Evolutionary conservation across 1,140 invertebrate species (phyloP).

Genomic region (Pentalonia nigronervosa): DNA sequence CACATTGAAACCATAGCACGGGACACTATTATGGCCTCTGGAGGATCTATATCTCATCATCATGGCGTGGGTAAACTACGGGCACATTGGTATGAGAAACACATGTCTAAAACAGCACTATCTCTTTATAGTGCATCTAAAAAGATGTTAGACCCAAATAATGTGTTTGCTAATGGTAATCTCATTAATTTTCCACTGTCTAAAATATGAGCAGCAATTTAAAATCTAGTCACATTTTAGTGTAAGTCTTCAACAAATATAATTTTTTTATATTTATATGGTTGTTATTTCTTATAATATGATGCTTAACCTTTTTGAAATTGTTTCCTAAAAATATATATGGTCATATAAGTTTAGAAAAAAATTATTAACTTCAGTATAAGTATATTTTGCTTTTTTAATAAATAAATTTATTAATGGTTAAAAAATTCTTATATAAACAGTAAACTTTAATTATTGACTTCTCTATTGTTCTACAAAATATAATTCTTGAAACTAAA

Average conservation of each 20-base stretch:
- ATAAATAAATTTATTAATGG: background rate
- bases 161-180: conserved; percentile 91
- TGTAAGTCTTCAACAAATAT: background rate
- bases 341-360: background rate
- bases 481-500: no score
- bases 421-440: background rate
- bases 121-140: conserved; percentile 83
- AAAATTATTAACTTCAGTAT: background rate
- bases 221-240: conserved; percentile 43
- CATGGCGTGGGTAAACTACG: conserved; percentile 95
- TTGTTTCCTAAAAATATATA: background rate
- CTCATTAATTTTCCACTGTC: conserved; percentile 55
- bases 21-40: conserved; percentile 88
- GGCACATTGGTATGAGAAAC: conserved; percentile 78
- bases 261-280: background rate
- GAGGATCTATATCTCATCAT: conserved; percentile 95
- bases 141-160: conserved; percentile 86
- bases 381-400: background rate
- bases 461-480: background rate
- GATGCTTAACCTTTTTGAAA: background rate
- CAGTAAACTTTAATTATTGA: background rate
- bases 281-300: background rate
- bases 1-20: conserved; percentile 82
- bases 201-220: background rate
- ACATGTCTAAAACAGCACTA: conserved; percentile 80